Evolutionary conservation across 64 coral and sea anemone species (phyloP), one percentile per base, ranked within the genome.

Genomic region (Dendronephthya gigantea): DNA sequence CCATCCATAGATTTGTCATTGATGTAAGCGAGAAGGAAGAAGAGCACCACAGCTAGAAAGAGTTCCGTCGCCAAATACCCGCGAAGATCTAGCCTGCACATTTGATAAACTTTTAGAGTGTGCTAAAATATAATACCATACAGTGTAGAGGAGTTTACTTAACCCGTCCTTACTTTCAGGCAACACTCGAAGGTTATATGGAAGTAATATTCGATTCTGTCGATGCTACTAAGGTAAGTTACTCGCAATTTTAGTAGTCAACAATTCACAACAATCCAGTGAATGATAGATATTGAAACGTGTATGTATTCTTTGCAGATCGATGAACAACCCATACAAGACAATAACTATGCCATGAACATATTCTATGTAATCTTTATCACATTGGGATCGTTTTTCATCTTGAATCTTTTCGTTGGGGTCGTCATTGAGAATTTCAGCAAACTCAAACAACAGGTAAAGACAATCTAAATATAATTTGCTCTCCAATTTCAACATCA

Each of bases 161-260:
- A 23, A 62, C 55, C 19, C 25, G 0, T 62, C 7, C 0, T 62
- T 62, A 68, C 65, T 50, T 69, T 3, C 33, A 97, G 95, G 95
- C 95, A 0, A 98, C 95, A 11, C 51, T 98, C 28, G 95, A 98
- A 86, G 95, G 95, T 0, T 92, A 93, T 8, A 93, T 98, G 90
- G 95, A 98, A 62, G 87, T 93, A 0, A 98, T 98, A 87, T 41
- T 82, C 9, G 89, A 98, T 82, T 87, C 95, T 33, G 95, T 98
- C 50, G 95, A 98, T 43, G 87, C 89, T 29, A 84, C 83, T 48
- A 92, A 22, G 4, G 95, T 98, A 93, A 90, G 94, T 82, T 7
- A 45, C 4, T 45, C 41, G 11, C 41, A 45, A 45, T 45, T 45
- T 45, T 45, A 45, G 4, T 45, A 6, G 41, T 45, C 11, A 45